Base-by-base conservation (phyloP, 2,888 invertebrate genomes). In the Lucinisca nassula region DNA sequence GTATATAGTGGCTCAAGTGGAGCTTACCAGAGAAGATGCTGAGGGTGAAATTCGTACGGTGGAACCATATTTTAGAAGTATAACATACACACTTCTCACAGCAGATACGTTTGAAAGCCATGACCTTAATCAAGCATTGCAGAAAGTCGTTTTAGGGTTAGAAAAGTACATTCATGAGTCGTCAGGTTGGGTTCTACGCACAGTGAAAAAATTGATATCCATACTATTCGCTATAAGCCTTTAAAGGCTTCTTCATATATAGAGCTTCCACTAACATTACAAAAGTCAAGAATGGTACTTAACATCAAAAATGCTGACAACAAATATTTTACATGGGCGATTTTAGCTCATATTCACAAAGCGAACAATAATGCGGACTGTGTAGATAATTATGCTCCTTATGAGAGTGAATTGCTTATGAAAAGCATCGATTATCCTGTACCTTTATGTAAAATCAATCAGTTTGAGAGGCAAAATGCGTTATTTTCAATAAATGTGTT, bases 251-350 rank as follows among this genome's bases (percentile, higher is more conserved):
- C 51, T 17, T 58, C 35, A 12, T 84, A 79, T 55, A 72, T 84
- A 21, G 24, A 70, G 17, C 1, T 82, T 14, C 82, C 84, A 30
- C 14, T 32, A 14, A 75, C 2, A 55, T 72, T 12, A n/a, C 49
- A 1, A 17, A 77, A 21, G 79, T 79, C 77, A 55, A 76, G 37
- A 2, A 37, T 24, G n/a, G 79, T 88, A 8, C 58, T 90, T 4
- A 87, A 88, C 78, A 85, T 88, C n/a, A 67, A 82, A 74, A 83
- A 88, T 79, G n/a, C 37, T 24, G 84, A 88, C 45, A 80, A 90
- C 14, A 90, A 77, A 67, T 77, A 84, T 40, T 86, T 88, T 58
- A 14, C 79, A 12, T 88, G 84, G 84, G 70, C 77, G 38, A 75
- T 88, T 0, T n/a, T 88, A 10, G 82, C 79, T 27, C 40, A 55